These are phyloP conservation scores for Illadopsis cleaveri DNA, from an alignment of 2,113 vertebrate genomes.

Conservation along the genomic window DNA sequence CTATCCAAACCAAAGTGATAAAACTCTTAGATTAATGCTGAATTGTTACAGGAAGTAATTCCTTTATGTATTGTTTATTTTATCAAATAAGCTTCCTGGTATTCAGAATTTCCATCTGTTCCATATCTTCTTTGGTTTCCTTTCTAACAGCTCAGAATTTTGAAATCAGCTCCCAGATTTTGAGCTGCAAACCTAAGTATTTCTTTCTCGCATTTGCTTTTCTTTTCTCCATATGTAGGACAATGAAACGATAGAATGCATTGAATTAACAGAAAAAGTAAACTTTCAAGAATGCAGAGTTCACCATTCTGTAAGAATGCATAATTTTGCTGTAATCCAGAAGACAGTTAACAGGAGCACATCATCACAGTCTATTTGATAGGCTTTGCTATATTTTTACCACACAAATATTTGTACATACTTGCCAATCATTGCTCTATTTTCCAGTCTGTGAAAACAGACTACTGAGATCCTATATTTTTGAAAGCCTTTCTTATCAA, in stretches of 20 bases:
- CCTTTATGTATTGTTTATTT: background rate
- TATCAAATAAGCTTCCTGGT: background rate
- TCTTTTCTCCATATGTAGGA: background rate
- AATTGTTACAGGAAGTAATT: background rate
- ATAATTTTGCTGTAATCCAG: conserved; percentile 8
- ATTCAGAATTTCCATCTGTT: background rate
- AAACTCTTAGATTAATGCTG: background rate
- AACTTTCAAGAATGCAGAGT: background rate
- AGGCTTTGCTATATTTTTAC: background rate
- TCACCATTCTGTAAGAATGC: background rate
- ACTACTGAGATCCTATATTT: background rate
- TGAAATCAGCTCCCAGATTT: background rate
- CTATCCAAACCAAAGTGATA: background rate
- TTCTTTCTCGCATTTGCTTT: background rate
- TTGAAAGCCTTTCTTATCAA: background rate
- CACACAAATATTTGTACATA: background rate
- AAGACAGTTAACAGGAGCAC: background rate
- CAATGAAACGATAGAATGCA: background rate
- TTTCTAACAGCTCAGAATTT: background rate
- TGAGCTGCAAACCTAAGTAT: background rate
- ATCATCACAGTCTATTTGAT: background rate
- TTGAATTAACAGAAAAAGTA: background rate
- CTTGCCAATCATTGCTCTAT: background rate
- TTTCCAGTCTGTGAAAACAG: background rate
- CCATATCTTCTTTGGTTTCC: background rate